Conservation (phyloP, 1,140 invertebrate genomes). For the Drosophila chauvacae region DNA sequence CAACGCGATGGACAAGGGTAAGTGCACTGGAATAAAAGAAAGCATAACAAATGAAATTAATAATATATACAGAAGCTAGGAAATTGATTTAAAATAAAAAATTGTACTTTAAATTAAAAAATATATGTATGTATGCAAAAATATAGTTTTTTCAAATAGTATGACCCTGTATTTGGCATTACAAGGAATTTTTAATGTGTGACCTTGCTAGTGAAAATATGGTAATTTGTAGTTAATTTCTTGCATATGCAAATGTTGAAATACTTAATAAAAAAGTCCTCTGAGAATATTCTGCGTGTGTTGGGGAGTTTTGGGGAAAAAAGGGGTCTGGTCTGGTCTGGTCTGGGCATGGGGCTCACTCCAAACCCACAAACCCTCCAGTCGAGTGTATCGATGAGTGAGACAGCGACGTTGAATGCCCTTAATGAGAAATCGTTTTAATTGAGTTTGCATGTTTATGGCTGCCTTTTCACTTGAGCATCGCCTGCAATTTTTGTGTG, state of each 20-base stretch:
- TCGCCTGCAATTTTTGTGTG: constrained; percentile 41
- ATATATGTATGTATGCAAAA: too few relatives aligned
- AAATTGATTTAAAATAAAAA: too few relatives aligned
- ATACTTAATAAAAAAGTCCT: background rate
- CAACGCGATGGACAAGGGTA: constrained; percentile 20
- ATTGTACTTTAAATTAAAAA: too few relatives aligned
- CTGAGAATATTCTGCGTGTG: background rate
- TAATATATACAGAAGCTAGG: too few relatives aligned
- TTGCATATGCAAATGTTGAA: background rate
- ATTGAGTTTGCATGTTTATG: constrained; percentile 84
- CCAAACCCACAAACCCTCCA: background rate
- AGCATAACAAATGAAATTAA: too few relatives aligned
- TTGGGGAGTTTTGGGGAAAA: background rate
- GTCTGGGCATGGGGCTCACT: constrained; percentile 7
- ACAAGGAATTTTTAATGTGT: background rate
- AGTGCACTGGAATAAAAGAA: background rate
- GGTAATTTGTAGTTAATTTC: background rate
- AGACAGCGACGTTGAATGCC: constrained; percentile 67
- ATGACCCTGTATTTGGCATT: background rate
- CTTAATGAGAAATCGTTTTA: constrained; percentile 84
- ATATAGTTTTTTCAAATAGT: too few relatives aligned
- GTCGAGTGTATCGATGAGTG: constrained; percentile 73
- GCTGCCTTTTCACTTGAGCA: constrained; percentile 71
- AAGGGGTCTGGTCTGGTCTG: too few relatives aligned
- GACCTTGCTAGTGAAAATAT: background rate